phyloP scores from a whole-genome alignment of 2,797 vertebrate species.

The Acanthis flammea region DNA sequence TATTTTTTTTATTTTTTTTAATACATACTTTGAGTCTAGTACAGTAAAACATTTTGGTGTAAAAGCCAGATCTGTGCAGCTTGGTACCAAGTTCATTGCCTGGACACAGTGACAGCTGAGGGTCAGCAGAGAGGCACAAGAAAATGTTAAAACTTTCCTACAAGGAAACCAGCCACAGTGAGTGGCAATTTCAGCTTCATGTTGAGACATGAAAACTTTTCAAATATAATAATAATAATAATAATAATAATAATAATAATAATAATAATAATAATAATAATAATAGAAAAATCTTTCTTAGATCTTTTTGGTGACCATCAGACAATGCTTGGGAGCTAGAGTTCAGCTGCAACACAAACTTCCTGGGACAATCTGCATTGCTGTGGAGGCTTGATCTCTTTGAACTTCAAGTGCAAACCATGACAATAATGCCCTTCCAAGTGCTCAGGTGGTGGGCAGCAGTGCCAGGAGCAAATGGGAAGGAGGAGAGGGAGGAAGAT shows the following conservation, averaged over 20 bases:
- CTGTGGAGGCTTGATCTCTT: not conserved
- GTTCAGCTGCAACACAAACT: not conserved
- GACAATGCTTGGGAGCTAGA: not conserved
- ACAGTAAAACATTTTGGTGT: not conserved
- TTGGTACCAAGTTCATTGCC: not conserved
- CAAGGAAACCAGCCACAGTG: not conserved
- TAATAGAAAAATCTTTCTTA: not conserved
- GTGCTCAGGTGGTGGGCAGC: accelerated
- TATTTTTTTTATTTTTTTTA: not conserved
- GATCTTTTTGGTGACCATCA: not conserved
- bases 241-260: not conserved
- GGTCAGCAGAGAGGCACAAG: not conserved
- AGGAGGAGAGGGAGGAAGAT: not conserved
- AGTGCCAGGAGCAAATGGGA: not conserved
- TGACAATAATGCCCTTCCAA: not conserved
- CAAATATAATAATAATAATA: not conserved
- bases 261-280: not conserved
- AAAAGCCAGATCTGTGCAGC: not conserved
- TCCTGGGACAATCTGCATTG: not conserved
- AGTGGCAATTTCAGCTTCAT: not conserved
- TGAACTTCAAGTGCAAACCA: not conserved
- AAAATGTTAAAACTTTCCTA: not conserved
- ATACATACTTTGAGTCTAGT: not conserved
- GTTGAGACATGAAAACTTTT: not conserved
- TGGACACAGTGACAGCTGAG: not conserved